Percentiles rank a stretch among this genome's conserved stretches.
Conservation (phyloP, 2,797 vertebrate genomes). For the Danio jaintianensis region DNA sequence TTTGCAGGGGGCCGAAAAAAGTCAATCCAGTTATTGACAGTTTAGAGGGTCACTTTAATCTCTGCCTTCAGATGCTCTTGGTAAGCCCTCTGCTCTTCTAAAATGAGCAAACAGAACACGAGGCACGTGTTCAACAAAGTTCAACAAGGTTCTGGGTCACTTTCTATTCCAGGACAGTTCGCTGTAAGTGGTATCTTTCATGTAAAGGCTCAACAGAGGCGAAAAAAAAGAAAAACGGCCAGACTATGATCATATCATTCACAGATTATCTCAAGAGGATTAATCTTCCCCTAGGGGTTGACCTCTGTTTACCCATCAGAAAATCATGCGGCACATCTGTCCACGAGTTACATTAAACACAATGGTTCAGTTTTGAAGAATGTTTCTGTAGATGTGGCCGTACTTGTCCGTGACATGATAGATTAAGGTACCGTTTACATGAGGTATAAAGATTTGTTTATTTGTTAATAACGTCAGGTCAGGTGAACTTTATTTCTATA, state of each 20-base stretch:
- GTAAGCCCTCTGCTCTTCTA: conserved; percentile 4
- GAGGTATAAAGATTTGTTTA: too few relatives aligned
- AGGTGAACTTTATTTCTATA: too few relatives aligned
- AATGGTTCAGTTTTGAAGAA: not conserved
- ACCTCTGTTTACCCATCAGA: not conserved
- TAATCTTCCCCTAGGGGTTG: conserved; percentile 7
- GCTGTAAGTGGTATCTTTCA: not conserved
- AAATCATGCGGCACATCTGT: conserved; percentile 17
- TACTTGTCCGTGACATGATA: not conserved
- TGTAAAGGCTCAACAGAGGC: not conserved
- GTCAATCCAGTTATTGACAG: conserved; percentile 47
- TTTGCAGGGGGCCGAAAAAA: conserved; percentile 12
- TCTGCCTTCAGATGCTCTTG: conserved; percentile 15
- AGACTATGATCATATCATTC: conserved; percentile 34
- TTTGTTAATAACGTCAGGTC: too few relatives aligned
- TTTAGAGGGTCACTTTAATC: conserved; percentile 35
- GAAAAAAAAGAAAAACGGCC: not conserved
- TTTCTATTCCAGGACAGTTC: conserved; percentile 3
- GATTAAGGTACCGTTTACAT: not conserved
- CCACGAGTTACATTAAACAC: not conserved
- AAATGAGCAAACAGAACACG: conserved; percentile 35
- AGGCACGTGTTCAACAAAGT: conserved; percentile 18
- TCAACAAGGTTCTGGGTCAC: not conserved
- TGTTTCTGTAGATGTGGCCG: conserved; percentile 6
- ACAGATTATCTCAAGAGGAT: conserved; percentile 41